Conservation (phyloP, 1,140 invertebrate genomes). For the Pinna nobilis region DNA sequence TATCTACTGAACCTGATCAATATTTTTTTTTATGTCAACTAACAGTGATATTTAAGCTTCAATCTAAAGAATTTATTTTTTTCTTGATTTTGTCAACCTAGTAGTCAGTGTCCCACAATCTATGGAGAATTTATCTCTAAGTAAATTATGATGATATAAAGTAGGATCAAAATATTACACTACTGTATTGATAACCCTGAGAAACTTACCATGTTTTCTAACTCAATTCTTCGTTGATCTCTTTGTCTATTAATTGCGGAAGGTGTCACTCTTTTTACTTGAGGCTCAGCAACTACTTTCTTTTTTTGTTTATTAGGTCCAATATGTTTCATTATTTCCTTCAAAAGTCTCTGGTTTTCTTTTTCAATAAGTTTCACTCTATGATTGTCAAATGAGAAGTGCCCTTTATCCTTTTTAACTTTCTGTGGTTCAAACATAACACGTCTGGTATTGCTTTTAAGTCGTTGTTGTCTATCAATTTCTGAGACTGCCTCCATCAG, state of each 20-base stretch:
- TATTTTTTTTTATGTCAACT: no score
- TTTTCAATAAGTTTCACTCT: constrained; percentile 65
- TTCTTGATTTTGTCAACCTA: no score
- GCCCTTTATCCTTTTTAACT: constrained; percentile 36
- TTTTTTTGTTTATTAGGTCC: constrained; percentile 37
- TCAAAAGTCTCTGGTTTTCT: constrained; percentile 70
- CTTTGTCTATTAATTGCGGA: constrained; percentile 73
- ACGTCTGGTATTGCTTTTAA: constrained; percentile 55
- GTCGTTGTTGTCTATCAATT: constrained; percentile 62
- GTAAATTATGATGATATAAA: no score
- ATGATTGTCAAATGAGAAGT: constrained; percentile 64
- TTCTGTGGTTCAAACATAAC: constrained; percentile 67
- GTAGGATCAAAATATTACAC: no score
- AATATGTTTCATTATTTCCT: constrained; percentile 65
- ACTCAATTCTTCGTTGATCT: constrained; percentile 74
- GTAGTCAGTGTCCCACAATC: no score
- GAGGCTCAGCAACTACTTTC: constrained; percentile 2
- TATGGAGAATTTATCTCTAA: no score
- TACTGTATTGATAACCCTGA: no score
- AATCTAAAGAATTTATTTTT: no score
- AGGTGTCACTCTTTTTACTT: constrained; percentile 57
- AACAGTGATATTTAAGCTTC: no score
- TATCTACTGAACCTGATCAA: no score
- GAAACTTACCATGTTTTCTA: constrained; percentile 75
- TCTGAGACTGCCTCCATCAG: constrained; percentile 71